Conservation (phyloP, 2,113 vertebrate species). For the Perca flavescens region DNA sequence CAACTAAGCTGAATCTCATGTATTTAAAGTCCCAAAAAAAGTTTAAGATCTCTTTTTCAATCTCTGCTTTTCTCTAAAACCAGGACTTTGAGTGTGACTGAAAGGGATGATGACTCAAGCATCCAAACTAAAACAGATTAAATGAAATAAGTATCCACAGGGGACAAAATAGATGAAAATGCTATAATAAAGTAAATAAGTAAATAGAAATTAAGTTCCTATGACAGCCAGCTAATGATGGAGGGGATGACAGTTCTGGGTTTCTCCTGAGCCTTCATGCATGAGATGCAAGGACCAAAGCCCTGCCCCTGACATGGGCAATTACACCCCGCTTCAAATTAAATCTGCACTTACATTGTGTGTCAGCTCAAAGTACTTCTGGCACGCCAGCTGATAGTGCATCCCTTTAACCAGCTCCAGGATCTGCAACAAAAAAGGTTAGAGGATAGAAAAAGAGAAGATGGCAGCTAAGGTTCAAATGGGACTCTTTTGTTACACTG, state of each 20-base stretch:
- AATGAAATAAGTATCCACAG: slow-evolving; percentile 67
- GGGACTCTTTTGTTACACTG: background rate
- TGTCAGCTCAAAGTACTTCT: slow-evolving; percentile 97
- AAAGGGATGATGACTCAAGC: slow-evolving; percentile 66
- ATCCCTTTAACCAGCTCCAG: slow-evolving; percentile 96
- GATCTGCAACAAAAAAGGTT: slow-evolving; percentile 82
- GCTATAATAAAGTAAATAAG: slow-evolving; percentile 62
- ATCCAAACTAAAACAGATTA: slow-evolving; percentile 63
- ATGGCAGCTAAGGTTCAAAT: background rate
- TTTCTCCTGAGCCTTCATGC: slow-evolving; percentile 49
- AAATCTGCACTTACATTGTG: slow-evolving; percentile 91
- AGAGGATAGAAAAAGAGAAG: background rate
- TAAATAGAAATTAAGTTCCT: slow-evolving; percentile 71
- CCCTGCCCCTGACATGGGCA: slow-evolving; percentile 58
- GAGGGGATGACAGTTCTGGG: slow-evolving; percentile 62
- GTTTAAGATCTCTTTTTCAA: background rate
- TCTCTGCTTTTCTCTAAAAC: slow-evolving; percentile 19
- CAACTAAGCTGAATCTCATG: slow-evolving; percentile 14
- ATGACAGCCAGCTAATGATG: slow-evolving; percentile 74
- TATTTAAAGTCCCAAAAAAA: slow-evolving; percentile 2
- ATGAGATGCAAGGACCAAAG: slow-evolving; percentile 51
- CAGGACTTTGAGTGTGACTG: slow-evolving; percentile 53
- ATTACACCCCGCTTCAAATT: slow-evolving; percentile 55
- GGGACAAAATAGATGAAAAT: slow-evolving; percentile 64
- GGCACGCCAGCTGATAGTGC: slow-evolving; percentile 98